A percentile compares a stretch with the other conserved stretches of the same genome.
phyloP scores from a whole-genome alignment of 1,140 invertebrate genomes.

The Lordiphosa mommai region DNA sequence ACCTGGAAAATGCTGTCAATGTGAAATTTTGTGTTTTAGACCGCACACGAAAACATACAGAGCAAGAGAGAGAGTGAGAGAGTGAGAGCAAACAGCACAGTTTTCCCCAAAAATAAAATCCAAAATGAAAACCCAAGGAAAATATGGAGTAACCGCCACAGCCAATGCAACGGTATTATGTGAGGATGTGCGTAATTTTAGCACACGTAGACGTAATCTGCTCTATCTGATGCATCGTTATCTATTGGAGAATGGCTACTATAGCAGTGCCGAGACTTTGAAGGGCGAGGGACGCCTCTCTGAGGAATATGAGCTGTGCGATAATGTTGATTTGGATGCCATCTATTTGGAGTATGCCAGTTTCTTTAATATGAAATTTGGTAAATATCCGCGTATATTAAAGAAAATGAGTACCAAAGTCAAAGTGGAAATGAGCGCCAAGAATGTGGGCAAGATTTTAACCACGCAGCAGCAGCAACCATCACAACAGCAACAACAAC shows the following conservation, averaged over 20 bases:
- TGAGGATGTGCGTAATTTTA: slow-evolving; percentile 66
- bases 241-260: slow-evolving; percentile 87
- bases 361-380: slow-evolving; percentile 92
- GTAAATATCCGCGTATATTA: slow-evolving; percentile 90
- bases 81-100: no score
- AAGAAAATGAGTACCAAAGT: slow-evolving; percentile 80
- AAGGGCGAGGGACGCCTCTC: slow-evolving; percentile 86
- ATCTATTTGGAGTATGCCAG: slow-evolving; percentile 93
- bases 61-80: no score
- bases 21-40: no score
- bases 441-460: background rate
- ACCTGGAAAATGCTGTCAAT: no score
- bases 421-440: slow-evolving; percentile 48
- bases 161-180: slow-evolving; percentile 39
- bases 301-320: slow-evolving; percentile 88
- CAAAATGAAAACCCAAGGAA: slow-evolving; percentile 50
- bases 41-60: no score
- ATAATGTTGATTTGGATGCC: slow-evolving; percentile 93
- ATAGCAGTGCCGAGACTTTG: slow-evolving; percentile 83
- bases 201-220: slow-evolving; percentile 85
- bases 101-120: background rate
- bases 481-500: background rate
- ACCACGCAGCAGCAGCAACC: background rate
- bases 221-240: slow-evolving; percentile 89
- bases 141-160: slow-evolving; percentile 53